These are phyloP conservation scores for Ariolimax columbianus DNA, from an alignment of 2,888 invertebrate genomes.

Conservation along the genomic window DNA sequence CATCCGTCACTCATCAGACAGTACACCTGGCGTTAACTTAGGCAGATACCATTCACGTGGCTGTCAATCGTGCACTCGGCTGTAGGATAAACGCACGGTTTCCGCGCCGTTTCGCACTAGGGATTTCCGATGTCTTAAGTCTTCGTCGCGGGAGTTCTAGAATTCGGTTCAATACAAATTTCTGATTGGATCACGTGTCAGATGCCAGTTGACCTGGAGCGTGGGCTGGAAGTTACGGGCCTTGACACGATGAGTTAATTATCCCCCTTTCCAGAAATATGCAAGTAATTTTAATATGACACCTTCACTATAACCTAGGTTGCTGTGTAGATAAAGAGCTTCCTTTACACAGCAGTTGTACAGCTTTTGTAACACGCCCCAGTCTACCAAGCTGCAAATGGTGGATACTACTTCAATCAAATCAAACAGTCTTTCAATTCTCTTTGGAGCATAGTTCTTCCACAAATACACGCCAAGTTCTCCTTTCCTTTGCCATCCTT, in stretches of 20 bases:
- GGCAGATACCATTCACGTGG: background rate
- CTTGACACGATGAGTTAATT: constrained; percentile 12
- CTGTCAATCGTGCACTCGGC: background rate
- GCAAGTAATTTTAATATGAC: background rate
- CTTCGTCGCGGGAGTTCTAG: background rate
- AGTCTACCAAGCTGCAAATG: too few species aligned
- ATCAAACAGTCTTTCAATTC: background rate
- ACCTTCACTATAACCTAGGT: too few species aligned
- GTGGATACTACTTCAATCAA: background rate
- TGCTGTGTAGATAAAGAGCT: too few species aligned
- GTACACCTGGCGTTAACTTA: background rate
- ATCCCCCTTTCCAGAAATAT: background rate
- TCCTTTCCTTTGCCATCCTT: too few species aligned
- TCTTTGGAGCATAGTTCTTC: too few species aligned
- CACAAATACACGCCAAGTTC: too few species aligned
- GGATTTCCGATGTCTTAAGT: background rate
- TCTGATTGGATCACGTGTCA: constrained; percentile 31
- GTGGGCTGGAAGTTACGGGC: background rate
- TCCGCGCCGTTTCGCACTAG: background rate
- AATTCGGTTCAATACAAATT: background rate
- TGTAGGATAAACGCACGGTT: background rate
- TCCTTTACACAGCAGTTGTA: too few species aligned
- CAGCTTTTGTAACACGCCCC: too few species aligned
- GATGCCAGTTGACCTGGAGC: background rate
- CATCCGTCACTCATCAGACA: background rate